phyloP scores from a whole-genome alignment of 2,888 invertebrate species.

The Podabrus alpinus region DNA sequence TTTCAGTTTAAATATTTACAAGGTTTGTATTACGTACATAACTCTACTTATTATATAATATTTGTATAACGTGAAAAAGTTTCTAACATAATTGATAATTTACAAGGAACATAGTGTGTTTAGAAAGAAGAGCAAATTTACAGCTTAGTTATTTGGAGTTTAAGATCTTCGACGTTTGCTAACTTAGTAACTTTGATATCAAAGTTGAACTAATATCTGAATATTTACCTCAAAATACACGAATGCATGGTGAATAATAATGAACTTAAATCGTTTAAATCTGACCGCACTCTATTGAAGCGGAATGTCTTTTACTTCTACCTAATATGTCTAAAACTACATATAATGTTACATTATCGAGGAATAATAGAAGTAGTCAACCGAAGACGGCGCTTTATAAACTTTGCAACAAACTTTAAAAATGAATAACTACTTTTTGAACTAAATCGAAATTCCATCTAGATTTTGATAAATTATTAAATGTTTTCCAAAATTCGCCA shows the following conservation, averaged over 20 bases:
- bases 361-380: slow-evolving; percentile 26
- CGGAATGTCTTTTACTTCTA: slow-evolving; percentile 27
- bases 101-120: not conserved
- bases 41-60: not conserved
- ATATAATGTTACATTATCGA: slow-evolving; percentile 18
- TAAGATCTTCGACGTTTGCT: not conserved
- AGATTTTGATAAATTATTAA: slow-evolving; percentile 23
- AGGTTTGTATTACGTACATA: not conserved
- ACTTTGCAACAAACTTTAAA: slow-evolving; percentile 25
- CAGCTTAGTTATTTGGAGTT: not conserved
- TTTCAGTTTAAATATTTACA: not conserved
- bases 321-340: slow-evolving; percentile 14
- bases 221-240: slow-evolving; percentile 14
- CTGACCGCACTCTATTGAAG: slow-evolving; percentile 21
- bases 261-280: slow-evolving; percentile 5
- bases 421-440: slow-evolving; percentile 23
- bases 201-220: not conserved
- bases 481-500: slow-evolving; percentile 5
- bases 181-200: not conserved
- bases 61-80: not conserved
- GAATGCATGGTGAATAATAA: slow-evolving; percentile 12
- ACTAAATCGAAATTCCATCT: slow-evolving; percentile 24
- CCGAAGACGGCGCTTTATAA: slow-evolving; percentile 20
- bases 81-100: not conserved
- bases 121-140: not conserved